These are phyloP conservation scores for Kryptolebias ocellatus DNA, from an alignment of 2,797 vertebrate genomes.

Conservation along the genomic window DNA sequence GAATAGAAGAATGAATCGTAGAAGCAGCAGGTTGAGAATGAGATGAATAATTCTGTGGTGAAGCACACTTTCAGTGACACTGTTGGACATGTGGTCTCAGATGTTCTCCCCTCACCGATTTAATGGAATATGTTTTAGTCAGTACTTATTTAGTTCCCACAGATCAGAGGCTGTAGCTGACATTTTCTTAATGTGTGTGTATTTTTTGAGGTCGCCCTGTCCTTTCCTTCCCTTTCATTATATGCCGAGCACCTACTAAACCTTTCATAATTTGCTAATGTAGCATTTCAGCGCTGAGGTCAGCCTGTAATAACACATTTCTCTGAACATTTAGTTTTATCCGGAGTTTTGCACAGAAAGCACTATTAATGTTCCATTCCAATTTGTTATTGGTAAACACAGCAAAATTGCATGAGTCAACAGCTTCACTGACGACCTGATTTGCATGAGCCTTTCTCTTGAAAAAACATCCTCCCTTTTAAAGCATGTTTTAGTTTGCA, in stretches of 20 bases:
- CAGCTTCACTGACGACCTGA: constrained; percentile 67
- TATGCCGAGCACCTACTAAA: constrained; percentile 50
- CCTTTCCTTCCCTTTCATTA: constrained; percentile 52
- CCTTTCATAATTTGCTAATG: constrained; percentile 76
- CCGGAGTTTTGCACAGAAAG: constrained; percentile 60
- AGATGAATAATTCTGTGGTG: constrained; percentile 46
- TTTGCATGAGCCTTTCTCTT: constrained; percentile 75
- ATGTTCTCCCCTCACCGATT: constrained; percentile 44
- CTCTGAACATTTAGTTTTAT: constrained; percentile 65
- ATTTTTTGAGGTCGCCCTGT: constrained; percentile 47
- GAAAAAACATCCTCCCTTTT: constrained; percentile 67
- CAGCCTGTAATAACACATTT: constrained; percentile 59
- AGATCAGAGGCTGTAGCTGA: constrained; percentile 59
- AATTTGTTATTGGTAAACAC: constrained; percentile 81
- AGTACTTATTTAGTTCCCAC: constrained; percentile 47
- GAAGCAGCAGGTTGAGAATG: constrained; percentile 39
- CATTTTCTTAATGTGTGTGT: constrained; percentile 59
- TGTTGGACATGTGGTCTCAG: constrained; percentile 40
- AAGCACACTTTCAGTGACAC: constrained; percentile 38
- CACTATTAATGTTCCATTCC: constrained; percentile 71
- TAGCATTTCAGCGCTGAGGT: constrained; percentile 68
- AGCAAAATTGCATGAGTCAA: constrained; percentile 74
- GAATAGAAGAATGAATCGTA: constrained; percentile 17
- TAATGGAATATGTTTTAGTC: constrained; percentile 62
- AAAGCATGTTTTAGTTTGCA: constrained; percentile 66